These are phyloP conservation scores for Crotalus helleri DNA, from an alignment of 2,113 vertebrate genomes.

Conservation along the genomic window DNA sequence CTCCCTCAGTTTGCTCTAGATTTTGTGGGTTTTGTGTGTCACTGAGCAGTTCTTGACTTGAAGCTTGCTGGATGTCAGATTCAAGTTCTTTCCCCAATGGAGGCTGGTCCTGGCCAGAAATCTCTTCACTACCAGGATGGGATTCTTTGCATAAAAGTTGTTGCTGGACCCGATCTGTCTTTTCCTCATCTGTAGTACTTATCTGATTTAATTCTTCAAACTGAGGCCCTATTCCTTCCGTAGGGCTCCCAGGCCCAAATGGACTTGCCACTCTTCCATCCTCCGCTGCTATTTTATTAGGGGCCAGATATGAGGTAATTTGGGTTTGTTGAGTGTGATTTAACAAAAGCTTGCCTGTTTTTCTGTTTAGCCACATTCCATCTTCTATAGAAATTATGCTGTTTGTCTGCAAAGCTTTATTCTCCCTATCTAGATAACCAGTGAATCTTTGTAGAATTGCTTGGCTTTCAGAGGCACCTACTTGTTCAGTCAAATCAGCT, in stretches of 20 bases:
- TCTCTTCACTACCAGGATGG: not conserved
- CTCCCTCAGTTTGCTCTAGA: not conserved
- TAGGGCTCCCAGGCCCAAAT: not conserved
- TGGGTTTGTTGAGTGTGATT: not conserved
- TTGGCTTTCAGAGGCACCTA: not conserved
- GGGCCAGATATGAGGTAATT: not conserved
- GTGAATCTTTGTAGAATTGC: not conserved
- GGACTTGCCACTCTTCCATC: not conserved
- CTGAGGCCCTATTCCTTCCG: not conserved
- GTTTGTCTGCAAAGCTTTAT: conserved; percentile 5
- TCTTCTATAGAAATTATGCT: conserved; percentile 17
- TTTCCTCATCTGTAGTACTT: not conserved
- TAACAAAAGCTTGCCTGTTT: conserved; percentile 13
- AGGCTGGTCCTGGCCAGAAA: not conserved
- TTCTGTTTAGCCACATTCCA: conserved; percentile 22
- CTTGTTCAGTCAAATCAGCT: not conserved
- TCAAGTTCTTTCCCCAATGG: not conserved
- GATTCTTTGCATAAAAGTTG: not conserved
- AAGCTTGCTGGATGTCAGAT: not conserved
- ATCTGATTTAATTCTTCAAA: not conserved
- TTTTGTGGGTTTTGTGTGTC: not conserved
- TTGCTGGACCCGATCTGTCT: not conserved
- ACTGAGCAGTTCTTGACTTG: not conserved
- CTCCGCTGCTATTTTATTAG: not conserved
- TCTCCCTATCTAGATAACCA: not conserved